Conservation (phyloP, 2,113 vertebrate genomes). For the Pseudorectes ferrugineus region DNA sequence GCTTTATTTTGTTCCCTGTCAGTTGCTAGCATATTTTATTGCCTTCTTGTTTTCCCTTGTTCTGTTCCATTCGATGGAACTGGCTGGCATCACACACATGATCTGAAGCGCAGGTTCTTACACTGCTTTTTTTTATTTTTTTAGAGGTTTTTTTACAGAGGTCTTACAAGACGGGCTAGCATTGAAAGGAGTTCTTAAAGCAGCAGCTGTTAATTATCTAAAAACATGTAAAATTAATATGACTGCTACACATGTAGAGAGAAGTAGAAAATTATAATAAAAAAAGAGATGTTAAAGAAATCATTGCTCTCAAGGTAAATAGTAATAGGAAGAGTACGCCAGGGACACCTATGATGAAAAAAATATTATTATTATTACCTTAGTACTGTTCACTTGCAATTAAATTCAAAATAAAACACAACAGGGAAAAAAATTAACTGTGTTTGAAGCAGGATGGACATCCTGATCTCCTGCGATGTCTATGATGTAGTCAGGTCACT, state of each 20-base stretch:
- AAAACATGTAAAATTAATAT: neutral
- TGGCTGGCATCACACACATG: neutral
- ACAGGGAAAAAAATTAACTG: neutral
- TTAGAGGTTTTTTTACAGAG: accelerated
- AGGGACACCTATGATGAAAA: neutral
- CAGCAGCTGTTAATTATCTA: neutral
- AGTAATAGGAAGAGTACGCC: neutral
- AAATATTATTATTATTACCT: neutral
- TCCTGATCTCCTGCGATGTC: neutral
- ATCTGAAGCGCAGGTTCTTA: neutral
- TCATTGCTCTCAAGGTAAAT: neutral
- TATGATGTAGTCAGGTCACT: neutral
- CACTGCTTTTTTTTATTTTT: neutral
- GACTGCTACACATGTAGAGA: neutral
- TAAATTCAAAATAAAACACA: neutral
- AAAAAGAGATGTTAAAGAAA: neutral
- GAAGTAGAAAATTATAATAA: neutral
- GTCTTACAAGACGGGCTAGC: neutral
- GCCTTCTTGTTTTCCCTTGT: neutral
- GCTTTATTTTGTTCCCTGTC: neutral
- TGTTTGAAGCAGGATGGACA: neutral
- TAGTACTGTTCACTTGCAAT: neutral
- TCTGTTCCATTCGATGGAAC: neutral
- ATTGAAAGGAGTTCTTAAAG: neutral
- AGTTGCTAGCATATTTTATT: neutral